Base-by-base conservation (phyloP, 2,888 invertebrate species). In the Dendrolimus houi region DNA sequence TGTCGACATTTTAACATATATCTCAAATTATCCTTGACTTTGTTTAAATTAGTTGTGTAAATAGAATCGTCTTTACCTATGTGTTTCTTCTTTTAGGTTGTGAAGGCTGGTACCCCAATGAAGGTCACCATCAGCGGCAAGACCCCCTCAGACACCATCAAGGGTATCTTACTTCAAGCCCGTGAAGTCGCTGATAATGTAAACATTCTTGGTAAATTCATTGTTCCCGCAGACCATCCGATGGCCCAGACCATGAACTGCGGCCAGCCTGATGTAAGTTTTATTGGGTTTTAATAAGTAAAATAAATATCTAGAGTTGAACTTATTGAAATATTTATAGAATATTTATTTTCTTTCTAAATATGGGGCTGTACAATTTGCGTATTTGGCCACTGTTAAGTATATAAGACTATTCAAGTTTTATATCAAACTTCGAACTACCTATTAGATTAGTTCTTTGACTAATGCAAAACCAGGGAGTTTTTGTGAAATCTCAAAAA, bases 131-230 rank as follows among this genome's bases (percentile, higher is more conserved):
- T 93, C 68, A 68, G 76, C 12, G 93, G 93, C 57, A 87, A 85
- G 54, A 72, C 72, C 7, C 71, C 88, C 1, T 70, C 78, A 7
- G 79, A 92, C 71, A 87, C 82, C 57, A 93, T 94, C 79, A 91
- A 93, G 57, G 95, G 95, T 13, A 92, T 94, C 72, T 81, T 95
- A 59, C 74, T 95, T 59, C 94, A 95, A 81, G 95, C 94, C 1
- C 92, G 94, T 54, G 79, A 91, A 7, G 92, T 47, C 6, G 2
- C 9, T 12, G 47, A 47, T 12, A 47, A 92, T 8, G 84, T 92
- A 58, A 90, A 92, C 57, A 92, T 93, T 1, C 92, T 95, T 3
- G 95, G 95, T 41, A 81, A 82, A 55, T 95, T 95, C 79, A 81
- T 87, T n/a, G 77, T 93, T 9, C 78, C 91, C 9, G 77, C 85